Conservation (phyloP, 2,797 vertebrate genomes). For the Lacerta agilis region DNA sequence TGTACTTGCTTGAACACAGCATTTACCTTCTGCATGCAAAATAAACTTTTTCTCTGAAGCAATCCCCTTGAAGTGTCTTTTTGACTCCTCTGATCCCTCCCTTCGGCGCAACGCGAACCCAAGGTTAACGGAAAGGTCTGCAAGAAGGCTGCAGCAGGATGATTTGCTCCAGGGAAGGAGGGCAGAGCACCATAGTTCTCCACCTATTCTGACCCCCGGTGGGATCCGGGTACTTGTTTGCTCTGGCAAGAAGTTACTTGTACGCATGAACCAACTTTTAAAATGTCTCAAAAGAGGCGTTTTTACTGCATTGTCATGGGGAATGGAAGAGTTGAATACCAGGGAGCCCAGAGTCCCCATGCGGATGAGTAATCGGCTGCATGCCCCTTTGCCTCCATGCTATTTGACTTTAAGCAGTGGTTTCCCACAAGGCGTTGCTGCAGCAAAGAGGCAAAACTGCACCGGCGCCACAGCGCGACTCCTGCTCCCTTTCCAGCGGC, state of each 20-base stretch:
- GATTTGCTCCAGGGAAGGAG: no score
- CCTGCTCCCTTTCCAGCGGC: background rate
- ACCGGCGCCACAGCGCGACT: background rate
- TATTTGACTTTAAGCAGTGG: background rate
- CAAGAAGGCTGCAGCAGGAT: no score
- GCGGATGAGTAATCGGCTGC: background rate
- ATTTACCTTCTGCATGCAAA: no score
- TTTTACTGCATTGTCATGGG: background rate
- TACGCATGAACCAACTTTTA: background rate
- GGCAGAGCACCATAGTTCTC: slow-evolving; percentile 27
- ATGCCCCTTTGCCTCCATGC: background rate
- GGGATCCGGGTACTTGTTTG: slow-evolving; percentile 6
- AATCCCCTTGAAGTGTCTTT: no score
- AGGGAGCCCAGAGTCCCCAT: background rate
- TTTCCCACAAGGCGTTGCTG: background rate
- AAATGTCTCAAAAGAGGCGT: background rate
- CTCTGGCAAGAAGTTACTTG: background rate
- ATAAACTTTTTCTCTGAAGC: no score
- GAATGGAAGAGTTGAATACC: no score
- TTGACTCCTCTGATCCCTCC: no score
- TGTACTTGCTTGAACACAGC: no score
- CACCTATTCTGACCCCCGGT: slow-evolving; percentile 5
- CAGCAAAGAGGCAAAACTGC: background rate
- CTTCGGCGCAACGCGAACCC: no score
- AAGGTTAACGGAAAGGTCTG: no score